Evolutionary conservation across 2,113 vertebrate species (phyloP).

Genomic region (Platanista minor): DNA sequence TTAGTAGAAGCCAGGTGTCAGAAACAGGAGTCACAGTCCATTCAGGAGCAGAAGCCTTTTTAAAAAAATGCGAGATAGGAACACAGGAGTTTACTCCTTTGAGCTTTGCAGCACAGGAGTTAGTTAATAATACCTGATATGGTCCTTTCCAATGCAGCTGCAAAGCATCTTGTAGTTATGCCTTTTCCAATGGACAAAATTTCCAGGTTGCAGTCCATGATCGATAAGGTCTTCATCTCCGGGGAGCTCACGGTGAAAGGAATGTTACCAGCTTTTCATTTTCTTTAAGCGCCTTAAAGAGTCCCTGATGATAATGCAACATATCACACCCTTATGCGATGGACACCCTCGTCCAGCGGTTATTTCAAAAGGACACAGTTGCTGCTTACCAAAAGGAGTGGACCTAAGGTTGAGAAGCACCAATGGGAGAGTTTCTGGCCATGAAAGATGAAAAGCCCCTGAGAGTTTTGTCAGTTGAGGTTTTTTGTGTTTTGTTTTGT

Average conservation of each 20-base stretch:
- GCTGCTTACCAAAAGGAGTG: background rate
- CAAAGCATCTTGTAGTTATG: background rate
- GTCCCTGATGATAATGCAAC: background rate
- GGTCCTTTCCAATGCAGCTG: background rate
- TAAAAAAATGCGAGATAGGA: background rate
- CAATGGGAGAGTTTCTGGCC: background rate
- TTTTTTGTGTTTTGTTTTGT: too few species aligned
- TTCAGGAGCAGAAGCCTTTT: background rate
- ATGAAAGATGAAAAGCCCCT: background rate
- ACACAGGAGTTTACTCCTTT: background rate
- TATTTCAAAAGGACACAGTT: background rate
- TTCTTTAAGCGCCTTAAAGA: too few species aligned
- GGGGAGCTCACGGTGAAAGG: background rate
- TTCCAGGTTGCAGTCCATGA: background rate
- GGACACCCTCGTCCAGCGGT: background rate
- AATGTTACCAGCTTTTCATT: background rate
- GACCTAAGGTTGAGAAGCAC: background rate
- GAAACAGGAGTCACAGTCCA: background rate
- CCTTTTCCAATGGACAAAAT: background rate
- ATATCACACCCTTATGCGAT: too few species aligned
- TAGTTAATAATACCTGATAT: background rate
- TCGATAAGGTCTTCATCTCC: background rate
- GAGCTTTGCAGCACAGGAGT: background rate
- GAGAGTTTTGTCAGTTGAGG: background rate
- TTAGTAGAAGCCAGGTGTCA: background rate